Conservation (phyloP, 2,113 vertebrate species). For the Scomber japonicus region DNA sequence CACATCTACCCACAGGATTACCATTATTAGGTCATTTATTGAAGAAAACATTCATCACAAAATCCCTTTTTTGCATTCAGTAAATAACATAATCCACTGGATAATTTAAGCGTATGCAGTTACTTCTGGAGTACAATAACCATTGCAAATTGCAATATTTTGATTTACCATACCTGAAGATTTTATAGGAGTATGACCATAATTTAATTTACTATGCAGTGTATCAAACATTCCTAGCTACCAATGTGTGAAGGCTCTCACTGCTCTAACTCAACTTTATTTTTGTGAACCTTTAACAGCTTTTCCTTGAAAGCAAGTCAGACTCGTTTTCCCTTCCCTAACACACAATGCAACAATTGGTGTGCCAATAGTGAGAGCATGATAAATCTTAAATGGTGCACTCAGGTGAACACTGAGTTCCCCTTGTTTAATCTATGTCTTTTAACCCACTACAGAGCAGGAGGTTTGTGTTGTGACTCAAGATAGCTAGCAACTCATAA, state of each 20-base stretch:
- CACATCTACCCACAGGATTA: slow-evolving; percentile 3
- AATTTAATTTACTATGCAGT: not conserved
- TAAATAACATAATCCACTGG: slow-evolving; percentile 17
- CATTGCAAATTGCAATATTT: not conserved
- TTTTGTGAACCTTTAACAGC: not conserved
- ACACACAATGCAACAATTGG: not conserved
- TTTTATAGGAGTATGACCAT: not conserved
- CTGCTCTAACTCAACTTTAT: not conserved
- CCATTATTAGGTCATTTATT: slow-evolving; percentile 9
- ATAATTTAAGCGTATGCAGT: slow-evolving; percentile 3
- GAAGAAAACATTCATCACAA: not conserved
- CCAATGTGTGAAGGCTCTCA: not conserved
- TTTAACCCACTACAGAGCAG: not conserved
- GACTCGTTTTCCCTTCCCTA: not conserved
- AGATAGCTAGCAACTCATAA: not conserved
- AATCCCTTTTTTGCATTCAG: not conserved
- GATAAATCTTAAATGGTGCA: not conserved
- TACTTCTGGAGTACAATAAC: slow-evolving; percentile 13
- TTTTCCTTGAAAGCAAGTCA: not conserved
- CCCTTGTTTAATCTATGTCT: not conserved
- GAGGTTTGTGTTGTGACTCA: not conserved
- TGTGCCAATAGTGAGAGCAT: not conserved
- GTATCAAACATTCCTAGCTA: not conserved
- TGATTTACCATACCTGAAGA: not conserved
- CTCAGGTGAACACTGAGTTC: not conserved